These are phyloP conservation scores for Machaerirhynchus nigripectus DNA, from an alignment of 2,113 vertebrate genomes.

Conservation along the genomic window DNA sequence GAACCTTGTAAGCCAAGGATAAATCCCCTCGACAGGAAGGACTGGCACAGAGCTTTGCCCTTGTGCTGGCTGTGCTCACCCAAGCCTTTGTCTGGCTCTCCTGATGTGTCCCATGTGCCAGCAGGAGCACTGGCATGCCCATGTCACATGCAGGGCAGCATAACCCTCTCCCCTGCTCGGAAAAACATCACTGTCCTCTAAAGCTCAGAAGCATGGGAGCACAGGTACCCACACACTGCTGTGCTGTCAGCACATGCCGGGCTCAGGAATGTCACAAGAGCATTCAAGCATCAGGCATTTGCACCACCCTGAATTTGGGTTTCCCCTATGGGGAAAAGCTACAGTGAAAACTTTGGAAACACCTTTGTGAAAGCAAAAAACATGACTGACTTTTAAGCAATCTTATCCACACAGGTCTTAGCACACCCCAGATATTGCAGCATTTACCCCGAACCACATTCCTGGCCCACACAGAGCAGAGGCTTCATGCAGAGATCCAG, in stretches of 20 bases:
- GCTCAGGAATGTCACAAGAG: not conserved
- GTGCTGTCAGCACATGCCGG: not conserved
- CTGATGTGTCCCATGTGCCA: rapidly evolving
- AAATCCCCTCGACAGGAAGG: not conserved
- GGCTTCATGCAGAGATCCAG: not conserved
- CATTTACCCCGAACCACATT: not conserved
- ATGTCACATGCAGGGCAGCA: rapidly evolving
- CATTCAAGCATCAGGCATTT: not conserved
- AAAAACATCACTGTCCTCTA: not conserved
- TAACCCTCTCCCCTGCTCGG: not conserved
- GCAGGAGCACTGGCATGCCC: not conserved
- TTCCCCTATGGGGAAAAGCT: not conserved
- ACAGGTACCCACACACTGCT: not conserved
- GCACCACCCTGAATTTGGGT: not conserved
- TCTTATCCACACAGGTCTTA: not conserved
- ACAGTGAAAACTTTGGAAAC: not conserved
- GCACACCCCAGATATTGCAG: not conserved
- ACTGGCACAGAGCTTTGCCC: not conserved
- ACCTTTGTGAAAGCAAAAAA: not conserved
- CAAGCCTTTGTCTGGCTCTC: not conserved
- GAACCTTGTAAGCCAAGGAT: not conserved
- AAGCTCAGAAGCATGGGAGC: not conserved
- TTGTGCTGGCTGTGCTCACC: rapidly evolving
- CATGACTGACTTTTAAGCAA: not conserved
- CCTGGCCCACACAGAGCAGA: not conserved